Evolutionary conservation across 2,113 vertebrate species (phyloP).

Genomic region (Ochotona curzoniae): DNA sequence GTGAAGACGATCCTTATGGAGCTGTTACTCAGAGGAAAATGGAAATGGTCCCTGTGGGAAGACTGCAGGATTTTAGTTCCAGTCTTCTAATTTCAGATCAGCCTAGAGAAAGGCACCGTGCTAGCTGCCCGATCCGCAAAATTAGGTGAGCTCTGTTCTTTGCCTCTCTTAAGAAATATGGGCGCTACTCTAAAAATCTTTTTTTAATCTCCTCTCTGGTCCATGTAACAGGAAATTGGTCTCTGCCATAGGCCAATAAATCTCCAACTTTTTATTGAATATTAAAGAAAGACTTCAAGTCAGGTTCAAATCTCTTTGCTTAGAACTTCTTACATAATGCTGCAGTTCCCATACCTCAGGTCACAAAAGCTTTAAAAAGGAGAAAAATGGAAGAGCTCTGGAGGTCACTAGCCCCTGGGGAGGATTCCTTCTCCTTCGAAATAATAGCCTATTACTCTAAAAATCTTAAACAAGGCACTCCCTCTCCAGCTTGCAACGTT

Average conservation of each 20-base stretch:
- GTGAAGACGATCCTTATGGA: constrained; percentile 65
- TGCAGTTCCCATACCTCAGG: constrained; percentile 31
- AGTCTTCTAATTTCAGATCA: constrained; percentile 74
- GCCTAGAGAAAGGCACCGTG: constrained; percentile 56
- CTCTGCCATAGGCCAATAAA: constrained; percentile 57
- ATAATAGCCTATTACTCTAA: constrained; percentile 75
- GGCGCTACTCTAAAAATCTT: constrained; percentile 57
- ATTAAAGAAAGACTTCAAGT: constrained; percentile 69
- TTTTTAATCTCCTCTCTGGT: constrained; percentile 70
- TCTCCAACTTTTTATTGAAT: constrained; percentile 68
- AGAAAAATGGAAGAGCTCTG: constrained; percentile 66
- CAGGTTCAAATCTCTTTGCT: constrained; percentile 73
- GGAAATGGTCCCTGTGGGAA: constrained; percentile 57
- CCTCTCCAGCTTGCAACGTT: constrained; percentile 26
- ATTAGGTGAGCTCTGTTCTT: constrained; percentile 64
- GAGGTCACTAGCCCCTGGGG: constrained; percentile 55
- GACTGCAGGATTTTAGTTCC: constrained; percentile 61
- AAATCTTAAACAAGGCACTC: constrained; percentile 57
- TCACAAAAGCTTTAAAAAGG: constrained; percentile 65
- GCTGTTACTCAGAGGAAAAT: constrained; percentile 74
- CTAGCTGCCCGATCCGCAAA: constrained; percentile 34
- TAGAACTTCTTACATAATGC: constrained; percentile 57
- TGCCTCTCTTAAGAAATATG: constrained; percentile 71
- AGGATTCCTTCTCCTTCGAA: constrained; percentile 66
- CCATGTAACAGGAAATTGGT: constrained; percentile 70